Conservation (phyloP, 2,888 invertebrate genomes). For the Crepidodera aurea region DNA sequence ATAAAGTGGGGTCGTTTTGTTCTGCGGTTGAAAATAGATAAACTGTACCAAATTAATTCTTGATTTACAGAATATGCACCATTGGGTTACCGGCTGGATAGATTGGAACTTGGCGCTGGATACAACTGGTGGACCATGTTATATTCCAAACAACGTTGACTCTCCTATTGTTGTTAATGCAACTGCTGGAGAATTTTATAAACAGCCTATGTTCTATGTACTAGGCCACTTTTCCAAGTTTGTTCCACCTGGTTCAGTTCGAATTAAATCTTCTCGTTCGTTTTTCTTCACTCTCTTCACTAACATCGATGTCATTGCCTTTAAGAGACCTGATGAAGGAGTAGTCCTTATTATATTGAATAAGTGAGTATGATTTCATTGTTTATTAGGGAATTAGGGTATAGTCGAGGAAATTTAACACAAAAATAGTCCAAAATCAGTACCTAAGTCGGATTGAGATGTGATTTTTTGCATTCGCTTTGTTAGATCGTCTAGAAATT, state of each 20-base stretch:
- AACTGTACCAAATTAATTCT: too few species aligned
- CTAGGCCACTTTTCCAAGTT: constrained; percentile 80
- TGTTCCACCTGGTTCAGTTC: constrained; percentile 68
- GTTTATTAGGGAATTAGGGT: too few species aligned
- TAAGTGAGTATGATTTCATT: constrained; percentile 55
- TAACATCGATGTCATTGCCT: constrained; percentile 62
- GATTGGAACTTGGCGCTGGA: constrained; percentile 90
- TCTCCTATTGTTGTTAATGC: constrained; percentile 76
- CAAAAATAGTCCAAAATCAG: too few species aligned
- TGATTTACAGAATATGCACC: constrained; percentile 70
- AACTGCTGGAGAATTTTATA: constrained; percentile 76
- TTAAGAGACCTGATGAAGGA: constrained; percentile 64
- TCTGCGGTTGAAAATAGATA: too few species aligned
- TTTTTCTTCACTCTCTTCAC: too few species aligned
- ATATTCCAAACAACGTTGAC: constrained; percentile 83
- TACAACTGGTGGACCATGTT: constrained; percentile 81
- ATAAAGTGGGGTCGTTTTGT: too few species aligned
- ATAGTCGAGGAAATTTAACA: too few species aligned
- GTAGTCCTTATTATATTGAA: constrained; percentile 64
- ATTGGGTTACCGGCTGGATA: constrained; percentile 85
- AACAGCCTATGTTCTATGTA: constrained; percentile 88
- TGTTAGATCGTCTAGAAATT: too few species aligned
- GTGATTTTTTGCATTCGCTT: too few species aligned
- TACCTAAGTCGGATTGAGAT: too few species aligned
- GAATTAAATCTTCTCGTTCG: constrained; percentile 53